phyloP scores from a whole-genome alignment of 2,888 invertebrate genomes.

The Acanthoscelides obtectus region DNA sequence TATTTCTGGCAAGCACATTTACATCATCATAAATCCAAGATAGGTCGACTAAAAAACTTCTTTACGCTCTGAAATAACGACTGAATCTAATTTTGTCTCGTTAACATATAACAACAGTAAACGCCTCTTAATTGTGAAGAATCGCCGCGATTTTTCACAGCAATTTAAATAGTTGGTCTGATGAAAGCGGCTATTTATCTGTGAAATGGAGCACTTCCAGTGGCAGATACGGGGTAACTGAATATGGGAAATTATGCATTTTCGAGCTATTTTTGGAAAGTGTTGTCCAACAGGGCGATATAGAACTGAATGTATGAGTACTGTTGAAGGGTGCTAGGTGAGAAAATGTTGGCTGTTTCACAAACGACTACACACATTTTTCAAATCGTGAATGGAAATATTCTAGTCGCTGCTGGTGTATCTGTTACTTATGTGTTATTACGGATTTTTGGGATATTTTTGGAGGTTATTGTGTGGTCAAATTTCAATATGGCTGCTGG shows the following conservation, averaged over 20 bases:
- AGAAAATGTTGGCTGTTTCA: no score
- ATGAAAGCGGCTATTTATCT: constrained; percentile 37
- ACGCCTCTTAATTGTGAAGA: constrained; percentile 41
- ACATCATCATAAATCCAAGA: constrained; percentile 13
- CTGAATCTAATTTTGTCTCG: constrained; percentile 33
- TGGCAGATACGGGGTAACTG: not conserved
- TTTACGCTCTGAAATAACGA: constrained; percentile 20
- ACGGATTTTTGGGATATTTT: no score
- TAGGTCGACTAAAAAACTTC: constrained; percentile 7
- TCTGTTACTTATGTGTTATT: no score
- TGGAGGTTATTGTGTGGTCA: no score
- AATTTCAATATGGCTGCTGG: no score
- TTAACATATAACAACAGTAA: constrained; percentile 34
- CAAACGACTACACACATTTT: no score
- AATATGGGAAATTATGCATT: not conserved
- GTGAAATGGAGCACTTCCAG: constrained; percentile 16
- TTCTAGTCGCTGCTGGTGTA: no score
- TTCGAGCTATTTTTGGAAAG: not conserved
- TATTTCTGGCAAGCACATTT: constrained; percentile 10
- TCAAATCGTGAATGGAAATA: no score
- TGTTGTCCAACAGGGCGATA: not conserved
- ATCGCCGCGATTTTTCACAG: constrained; percentile 40
- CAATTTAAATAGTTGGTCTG: constrained; percentile 37
- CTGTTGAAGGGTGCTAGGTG: no score
- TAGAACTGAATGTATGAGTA: not conserved